phyloP scores from a whole-genome alignment of 2,113 vertebrate genomes.

The Mesembrinibis cayennensis region DNA sequence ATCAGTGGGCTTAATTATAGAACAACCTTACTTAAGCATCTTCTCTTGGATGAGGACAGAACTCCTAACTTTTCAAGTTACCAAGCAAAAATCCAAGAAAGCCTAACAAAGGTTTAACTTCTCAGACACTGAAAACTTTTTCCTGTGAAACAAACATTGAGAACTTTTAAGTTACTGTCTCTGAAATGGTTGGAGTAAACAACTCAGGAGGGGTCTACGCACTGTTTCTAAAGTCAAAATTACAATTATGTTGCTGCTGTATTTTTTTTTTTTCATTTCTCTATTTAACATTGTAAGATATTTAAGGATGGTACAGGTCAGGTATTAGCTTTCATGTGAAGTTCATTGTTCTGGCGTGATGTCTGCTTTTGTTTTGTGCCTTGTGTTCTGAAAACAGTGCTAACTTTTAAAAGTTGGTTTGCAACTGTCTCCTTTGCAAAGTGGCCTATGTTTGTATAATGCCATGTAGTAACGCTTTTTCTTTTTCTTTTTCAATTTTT shows the following conservation, averaged over 20 bases:
- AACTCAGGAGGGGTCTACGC: conserved; percentile 92
- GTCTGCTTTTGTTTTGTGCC: conserved; percentile 86
- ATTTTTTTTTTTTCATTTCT: conserved; percentile 75
- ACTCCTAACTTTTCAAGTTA: conserved; percentile 79
- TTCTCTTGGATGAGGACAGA: conserved; percentile 74
- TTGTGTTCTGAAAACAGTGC: conserved; percentile 85
- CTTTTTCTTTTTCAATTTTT: not conserved
- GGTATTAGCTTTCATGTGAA: conserved; percentile 77
- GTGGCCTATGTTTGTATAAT: conserved; percentile 70
- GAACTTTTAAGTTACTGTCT: conserved; percentile 75
- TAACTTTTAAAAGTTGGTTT: conserved; percentile 74
- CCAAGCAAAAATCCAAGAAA: conserved; percentile 81
- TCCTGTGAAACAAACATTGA: conserved; percentile 79
- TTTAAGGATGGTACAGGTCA: conserved; percentile 83
- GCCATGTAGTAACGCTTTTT: conserved; percentile 53
- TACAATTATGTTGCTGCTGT: conserved; percentile 94
- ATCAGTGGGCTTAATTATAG: conserved; percentile 74
- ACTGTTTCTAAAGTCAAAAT: conserved; percentile 90
- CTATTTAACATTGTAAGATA: conserved; percentile 83
- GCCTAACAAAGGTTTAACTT: conserved; percentile 71
- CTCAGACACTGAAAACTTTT: conserved; percentile 79
- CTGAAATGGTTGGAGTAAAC: conserved; percentile 77
- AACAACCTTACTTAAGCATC: conserved; percentile 68
- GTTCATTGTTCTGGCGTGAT: conserved; percentile 78
- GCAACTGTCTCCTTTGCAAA: conserved; percentile 74